These are phyloP conservation scores for Bradynema listronoti DNA, from an alignment of 1,140 invertebrate species.

Conservation along the genomic window DNA sequence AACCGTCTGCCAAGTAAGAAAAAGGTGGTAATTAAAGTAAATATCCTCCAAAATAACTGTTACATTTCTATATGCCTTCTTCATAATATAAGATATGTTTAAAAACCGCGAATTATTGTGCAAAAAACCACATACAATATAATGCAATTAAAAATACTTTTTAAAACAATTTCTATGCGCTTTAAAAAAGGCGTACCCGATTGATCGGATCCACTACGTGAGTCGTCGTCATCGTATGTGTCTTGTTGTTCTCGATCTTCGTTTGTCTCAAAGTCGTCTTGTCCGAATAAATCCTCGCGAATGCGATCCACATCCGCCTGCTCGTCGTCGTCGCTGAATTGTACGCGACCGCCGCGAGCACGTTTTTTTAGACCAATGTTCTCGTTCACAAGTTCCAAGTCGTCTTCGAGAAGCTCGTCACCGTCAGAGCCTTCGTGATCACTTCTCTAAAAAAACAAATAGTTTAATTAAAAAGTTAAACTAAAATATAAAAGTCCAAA, in stretches of 20 bases:
- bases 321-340: conserved; percentile 64
- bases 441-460: conserved; percentile 31
- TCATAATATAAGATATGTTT: not conserved
- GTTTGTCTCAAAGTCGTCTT: conserved; percentile 8
- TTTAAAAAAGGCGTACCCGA: conserved; percentile 62
- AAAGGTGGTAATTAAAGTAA: too few relatives aligned
- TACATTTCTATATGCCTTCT: not conserved
- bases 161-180: not conserved
- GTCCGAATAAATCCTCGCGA: conserved; percentile 65
- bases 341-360: conserved; percentile 48
- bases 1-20: too few relatives aligned
- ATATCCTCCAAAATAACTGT: too few relatives aligned
- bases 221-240: conserved; percentile 58
- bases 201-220: conserved; percentile 29
- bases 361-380: conserved; percentile 81
- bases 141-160: not conserved
- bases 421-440: conserved; percentile 52
- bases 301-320: conserved; percentile 69
- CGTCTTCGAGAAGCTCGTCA: conserved; percentile 88
- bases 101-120: not conserved
- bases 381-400: conserved; percentile 94
- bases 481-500: too few relatives aligned
- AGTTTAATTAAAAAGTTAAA: not conserved
- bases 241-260: conserved; percentile 14
- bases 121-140: not conserved